Conservation (phyloP, 1,140 invertebrate genomes). For the Atta cephalotes region DNA sequence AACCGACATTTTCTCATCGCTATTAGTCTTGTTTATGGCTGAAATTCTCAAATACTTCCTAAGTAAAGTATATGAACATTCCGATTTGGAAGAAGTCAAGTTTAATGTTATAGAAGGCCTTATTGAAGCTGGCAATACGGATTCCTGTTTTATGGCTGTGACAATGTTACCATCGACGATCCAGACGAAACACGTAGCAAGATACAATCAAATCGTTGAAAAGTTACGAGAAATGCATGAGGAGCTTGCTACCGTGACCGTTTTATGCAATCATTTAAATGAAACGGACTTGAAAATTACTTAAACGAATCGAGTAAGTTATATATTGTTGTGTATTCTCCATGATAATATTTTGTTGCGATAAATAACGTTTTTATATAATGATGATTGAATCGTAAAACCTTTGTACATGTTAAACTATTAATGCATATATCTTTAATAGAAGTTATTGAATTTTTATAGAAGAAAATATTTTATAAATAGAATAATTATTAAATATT, state of each 20-base stretch:
- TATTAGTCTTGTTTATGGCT: slow-evolving; percentile 14
- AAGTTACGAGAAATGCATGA: slow-evolving; percentile 43
- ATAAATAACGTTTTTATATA: not conserved
- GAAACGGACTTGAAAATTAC: not conserved
- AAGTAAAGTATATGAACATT: not conserved
- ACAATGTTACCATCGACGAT: slow-evolving; percentile 37
- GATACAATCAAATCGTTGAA: slow-evolving; percentile 55
- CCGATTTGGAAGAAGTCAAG: not conserved
- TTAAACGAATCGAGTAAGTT: not conserved
- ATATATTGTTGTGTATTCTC: not conserved
- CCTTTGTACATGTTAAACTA: slow-evolving; percentile 23
- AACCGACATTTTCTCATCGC: slow-evolving; percentile 44
- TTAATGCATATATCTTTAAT: not conserved
- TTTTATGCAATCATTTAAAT: slow-evolving; percentile 35
- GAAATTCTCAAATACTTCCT: not conserved
- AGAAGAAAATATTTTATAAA: too few species aligned
- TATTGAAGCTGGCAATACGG: not conserved
- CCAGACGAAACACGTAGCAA: not conserved
- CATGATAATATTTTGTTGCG: not conserved
- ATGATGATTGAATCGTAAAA: slow-evolving; percentile 2
- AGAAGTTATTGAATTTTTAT: not conserved
- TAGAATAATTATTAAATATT: too few species aligned
- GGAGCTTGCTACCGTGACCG: slow-evolving; percentile 33
- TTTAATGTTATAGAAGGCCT: slow-evolving; percentile 64
- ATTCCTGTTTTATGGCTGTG: slow-evolving; percentile 66